Evolutionary conservation across 2,888 invertebrate species (phyloP).

Genomic region (Meliscaeva auricollis): DNA sequence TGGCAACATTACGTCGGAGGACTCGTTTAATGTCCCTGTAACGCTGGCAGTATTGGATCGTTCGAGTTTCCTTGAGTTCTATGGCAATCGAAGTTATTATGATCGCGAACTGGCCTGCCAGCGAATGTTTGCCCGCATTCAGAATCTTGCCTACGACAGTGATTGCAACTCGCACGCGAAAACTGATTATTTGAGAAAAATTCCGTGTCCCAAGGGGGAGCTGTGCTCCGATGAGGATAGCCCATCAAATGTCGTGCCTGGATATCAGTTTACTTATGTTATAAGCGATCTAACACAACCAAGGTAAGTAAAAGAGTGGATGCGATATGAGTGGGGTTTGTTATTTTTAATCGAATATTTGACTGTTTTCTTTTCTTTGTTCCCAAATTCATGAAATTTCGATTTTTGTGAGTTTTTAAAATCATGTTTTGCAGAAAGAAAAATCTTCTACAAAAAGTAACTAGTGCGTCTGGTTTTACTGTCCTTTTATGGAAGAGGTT

Average conservation of each 20-base stretch:
- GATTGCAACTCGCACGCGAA: conserved; percentile 88
- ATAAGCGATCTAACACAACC: conserved; percentile 95
- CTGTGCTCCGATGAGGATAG: conserved; percentile 95
- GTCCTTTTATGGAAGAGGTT: conserved; percentile 1
- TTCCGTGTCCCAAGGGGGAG: conserved; percentile 91
- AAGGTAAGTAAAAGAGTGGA: conserved; percentile 86
- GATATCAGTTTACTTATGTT: conserved; percentile 96
- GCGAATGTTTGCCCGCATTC: conserved; percentile 93
- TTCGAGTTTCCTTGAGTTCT: conserved; percentile 94
- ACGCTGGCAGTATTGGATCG: conserved; percentile 96
- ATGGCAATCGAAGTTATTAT: conserved; percentile 89
- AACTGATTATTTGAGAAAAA: conserved; percentile 89
- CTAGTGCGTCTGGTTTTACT: neutral
- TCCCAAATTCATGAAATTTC: neutral
- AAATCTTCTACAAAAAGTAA: neutral
- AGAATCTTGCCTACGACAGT: conserved; percentile 92
- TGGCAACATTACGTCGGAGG: conserved; percentile 94
- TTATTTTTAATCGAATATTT: neutral
- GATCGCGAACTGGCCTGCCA: conserved; percentile 91
- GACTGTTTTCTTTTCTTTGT: neutral
- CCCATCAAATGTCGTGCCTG: conserved; percentile 92
- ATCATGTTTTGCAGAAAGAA: neutral
- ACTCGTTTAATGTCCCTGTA: conserved; percentile 88
- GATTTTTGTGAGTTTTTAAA: neutral
- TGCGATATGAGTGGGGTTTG: neutral